Base-by-base conservation (phyloP, 2,888 invertebrate genomes). In the Operophtera brumata region DNA sequence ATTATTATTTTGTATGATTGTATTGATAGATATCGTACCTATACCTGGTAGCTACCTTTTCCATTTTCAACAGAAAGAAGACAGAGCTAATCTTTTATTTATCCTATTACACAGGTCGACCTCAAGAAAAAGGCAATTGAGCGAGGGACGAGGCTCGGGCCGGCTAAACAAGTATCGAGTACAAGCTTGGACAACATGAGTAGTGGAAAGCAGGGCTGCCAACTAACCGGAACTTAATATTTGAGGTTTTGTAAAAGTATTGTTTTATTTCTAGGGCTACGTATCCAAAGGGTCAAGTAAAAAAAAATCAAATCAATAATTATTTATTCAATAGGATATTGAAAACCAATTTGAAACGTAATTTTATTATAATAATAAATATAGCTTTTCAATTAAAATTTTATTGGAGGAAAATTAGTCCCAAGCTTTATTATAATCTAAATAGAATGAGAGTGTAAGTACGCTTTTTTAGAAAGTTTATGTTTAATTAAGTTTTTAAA, bases 91-190 rank as follows among this genome's bases (percentile, higher is more conserved):
- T 87, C 82, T 84, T 81, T 82, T 84, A 80, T 82, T 84, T 80
- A 87, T 85, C 84, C 80, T 74, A 85, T 86, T 86, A 86, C 79
- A 75, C 69, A 80, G 84, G 81, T 82, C 80, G 81, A 82, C 78
- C 81, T 82, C 79, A 84, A 82, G 84, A 84, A 85, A 84, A 85
- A 86, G 82, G 84, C 83, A 84, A 86, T 84, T 79, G 84, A 84
- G 82, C 73, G 72, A 74, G 70, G 61, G 61, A 63, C 71, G 65
- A 64, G n/a, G n/a, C n/a, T n/a, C n/a, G n/a, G n/a, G 64, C 70
- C 61, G 67, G 72, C 77, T 79, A 79, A 82, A 82, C 83, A 83
- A 85, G 80, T 82, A 80, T 70, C 73, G 72, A 58, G 72, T 80
- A 82, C 79, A 80, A 80, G 77, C 75, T 76, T 69, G 75, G 72